These are phyloP conservation scores for Bradypodion pumilum DNA, from an alignment of 2,797 vertebrate genomes.

Conservation along the genomic window DNA sequence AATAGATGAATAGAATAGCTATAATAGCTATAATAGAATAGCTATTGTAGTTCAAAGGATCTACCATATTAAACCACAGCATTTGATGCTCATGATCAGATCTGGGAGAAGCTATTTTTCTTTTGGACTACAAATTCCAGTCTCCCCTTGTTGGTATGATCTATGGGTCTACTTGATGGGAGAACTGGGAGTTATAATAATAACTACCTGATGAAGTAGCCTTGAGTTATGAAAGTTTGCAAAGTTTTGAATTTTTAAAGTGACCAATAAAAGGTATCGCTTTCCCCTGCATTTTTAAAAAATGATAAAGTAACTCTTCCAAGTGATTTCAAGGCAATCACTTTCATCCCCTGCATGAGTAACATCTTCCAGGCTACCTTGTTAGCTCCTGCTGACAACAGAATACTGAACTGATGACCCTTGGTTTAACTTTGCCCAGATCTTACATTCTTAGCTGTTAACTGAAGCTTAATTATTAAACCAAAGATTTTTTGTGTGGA, in stretches of 20 bases:
- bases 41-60: not conserved
- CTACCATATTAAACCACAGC: not conserved
- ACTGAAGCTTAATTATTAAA: slow-evolving; percentile 18
- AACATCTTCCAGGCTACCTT: not conserved
- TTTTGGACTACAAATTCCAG: not conserved
- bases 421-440: not conserved
- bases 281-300: no score
- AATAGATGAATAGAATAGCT: no score
- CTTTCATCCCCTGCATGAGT: not conserved
- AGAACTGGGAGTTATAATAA: not conserved
- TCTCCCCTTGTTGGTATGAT: not conserved
- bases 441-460: not conserved
- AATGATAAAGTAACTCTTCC: not conserved
- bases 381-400: not conserved
- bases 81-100: not conserved
- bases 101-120: not conserved
- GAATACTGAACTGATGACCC: not conserved
- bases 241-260: no score
- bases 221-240: no score
- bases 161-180: no score
- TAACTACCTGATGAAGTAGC: no score
- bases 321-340: not conserved
- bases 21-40: no score
- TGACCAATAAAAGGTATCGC: no score
- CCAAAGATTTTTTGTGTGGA: not conserved